These are phyloP conservation scores for Delphinapterus leucas DNA, from an alignment of 2,113 vertebrate species.

Conservation along the genomic window DNA sequence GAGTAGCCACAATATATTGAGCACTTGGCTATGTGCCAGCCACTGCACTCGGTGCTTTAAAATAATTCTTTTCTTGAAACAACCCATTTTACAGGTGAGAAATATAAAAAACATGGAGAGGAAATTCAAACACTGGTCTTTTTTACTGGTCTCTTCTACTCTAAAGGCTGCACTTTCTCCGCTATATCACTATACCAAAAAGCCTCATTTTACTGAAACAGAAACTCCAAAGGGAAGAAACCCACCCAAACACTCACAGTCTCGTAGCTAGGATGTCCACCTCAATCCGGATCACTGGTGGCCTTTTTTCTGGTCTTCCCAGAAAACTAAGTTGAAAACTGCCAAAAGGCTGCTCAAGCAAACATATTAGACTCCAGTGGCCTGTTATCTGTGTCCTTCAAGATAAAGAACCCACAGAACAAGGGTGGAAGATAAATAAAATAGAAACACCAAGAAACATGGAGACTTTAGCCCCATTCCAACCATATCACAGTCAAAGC, in stretches of 20 bases:
- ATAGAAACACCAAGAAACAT: slow-evolving; percentile 58
- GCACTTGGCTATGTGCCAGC: not conserved
- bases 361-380: not conserved
- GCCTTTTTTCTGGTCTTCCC: not conserved
- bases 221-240: not conserved
- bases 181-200: not conserved
- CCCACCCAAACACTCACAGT: slow-evolving; percentile 21
- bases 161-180: not conserved
- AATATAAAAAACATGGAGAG: slow-evolving; percentile 12
- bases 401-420: slow-evolving; percentile 62
- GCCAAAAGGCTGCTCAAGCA: slow-evolving; percentile 3
- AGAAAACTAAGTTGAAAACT: not conserved
- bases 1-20: not conserved
- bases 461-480: slow-evolving; percentile 55
- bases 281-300: not conserved
- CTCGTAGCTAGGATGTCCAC: not conserved
- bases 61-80: slow-evolving; percentile 6
- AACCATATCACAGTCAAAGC: not conserved
- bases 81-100: not conserved
- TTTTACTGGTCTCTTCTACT: slow-evolving; percentile 14
- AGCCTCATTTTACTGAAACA: not conserved
- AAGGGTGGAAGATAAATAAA: slow-evolving; percentile 66
- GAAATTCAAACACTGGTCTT: not conserved
- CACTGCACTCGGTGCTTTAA: not conserved
- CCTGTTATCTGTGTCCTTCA: slow-evolving; percentile 45